These are phyloP conservation scores for Periparus ater DNA, from an alignment of 2,797 vertebrate genomes.

Conservation along the genomic window DNA sequence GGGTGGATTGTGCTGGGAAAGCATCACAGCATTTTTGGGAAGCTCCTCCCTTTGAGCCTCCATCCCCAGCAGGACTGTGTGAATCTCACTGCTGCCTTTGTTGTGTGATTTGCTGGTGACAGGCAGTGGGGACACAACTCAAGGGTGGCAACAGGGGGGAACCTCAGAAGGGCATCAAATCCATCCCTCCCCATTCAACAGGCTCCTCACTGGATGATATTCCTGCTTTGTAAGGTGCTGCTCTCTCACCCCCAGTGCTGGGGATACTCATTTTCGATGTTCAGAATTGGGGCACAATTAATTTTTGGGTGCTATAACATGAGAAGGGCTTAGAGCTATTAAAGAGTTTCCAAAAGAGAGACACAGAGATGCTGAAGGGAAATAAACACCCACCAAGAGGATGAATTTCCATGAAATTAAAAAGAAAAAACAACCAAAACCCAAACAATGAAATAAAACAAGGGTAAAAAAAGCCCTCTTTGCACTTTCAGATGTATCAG, in stretches of 20 bases:
- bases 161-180: neutral
- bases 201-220: neutral
- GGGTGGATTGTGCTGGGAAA: neutral
- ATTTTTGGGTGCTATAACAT: neutral
- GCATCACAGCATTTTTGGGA: neutral
- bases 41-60: neutral
- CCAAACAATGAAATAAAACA: neutral
- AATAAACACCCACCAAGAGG: neutral
- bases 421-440: too few species aligned
- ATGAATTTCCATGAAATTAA: neutral
- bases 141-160: neutral
- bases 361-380: neutral
- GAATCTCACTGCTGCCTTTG: neutral
- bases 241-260: neutral
- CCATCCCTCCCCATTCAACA: neutral
- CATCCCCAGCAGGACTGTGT: neutral
- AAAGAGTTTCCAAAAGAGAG: neutral
- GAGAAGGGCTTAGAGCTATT: neutral
- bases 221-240: neutral
- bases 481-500: neutral
- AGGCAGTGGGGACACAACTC: neutral
- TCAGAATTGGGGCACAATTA: too few species aligned
- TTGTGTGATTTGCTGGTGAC: neutral
- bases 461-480: fast-evolving
- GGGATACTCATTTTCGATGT: neutral